Conservation (phyloP, 2,888 invertebrate genomes). For the Agriopis aurantiaria region DNA sequence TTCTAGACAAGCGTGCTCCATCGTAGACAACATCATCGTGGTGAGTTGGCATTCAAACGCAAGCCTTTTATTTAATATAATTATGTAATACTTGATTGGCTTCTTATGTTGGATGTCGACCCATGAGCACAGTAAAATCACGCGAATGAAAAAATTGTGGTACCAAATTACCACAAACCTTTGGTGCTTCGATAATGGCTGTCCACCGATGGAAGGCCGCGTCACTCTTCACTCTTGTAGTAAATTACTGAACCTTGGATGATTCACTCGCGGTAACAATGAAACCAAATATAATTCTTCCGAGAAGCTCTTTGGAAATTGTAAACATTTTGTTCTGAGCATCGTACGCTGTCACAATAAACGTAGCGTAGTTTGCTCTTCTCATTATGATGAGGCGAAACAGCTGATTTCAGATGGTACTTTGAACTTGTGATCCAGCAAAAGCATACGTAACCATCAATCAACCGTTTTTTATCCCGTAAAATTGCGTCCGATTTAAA, state of each 20-base stretch:
- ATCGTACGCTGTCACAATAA: conserved; percentile 44
- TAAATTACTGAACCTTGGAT: conserved; percentile 36
- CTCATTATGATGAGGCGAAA: conserved; percentile 3
- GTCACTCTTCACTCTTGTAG: conserved; percentile 26
- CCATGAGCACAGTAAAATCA: too few species aligned
- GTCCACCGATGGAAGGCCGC: conserved; percentile 30
- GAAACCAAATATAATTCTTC: conserved; percentile 43
- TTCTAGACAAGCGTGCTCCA: too few species aligned
- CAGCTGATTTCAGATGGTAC: conserved; percentile 14
- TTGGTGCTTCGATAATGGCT: conserved; percentile 18
- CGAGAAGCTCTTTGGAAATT: conserved; percentile 43
- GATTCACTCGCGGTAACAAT: conserved; percentile 45
- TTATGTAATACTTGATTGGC: too few species aligned
- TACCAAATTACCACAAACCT: background rate
- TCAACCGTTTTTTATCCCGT: background rate
- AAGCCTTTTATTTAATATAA: too few species aligned
- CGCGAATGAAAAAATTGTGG: too few species aligned
- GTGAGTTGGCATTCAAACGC: too few species aligned
- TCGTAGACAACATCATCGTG: too few species aligned
- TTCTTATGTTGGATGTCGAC: too few species aligned
- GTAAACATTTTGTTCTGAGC: conserved; percentile 43
- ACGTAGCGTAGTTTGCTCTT: conserved; percentile 4
- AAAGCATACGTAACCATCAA: background rate
- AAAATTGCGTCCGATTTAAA: background rate
- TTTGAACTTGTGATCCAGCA: conserved; percentile 5